phyloP scores from a whole-genome alignment of 2,113 vertebrate genomes.

The Crotalus horridus region DNA sequence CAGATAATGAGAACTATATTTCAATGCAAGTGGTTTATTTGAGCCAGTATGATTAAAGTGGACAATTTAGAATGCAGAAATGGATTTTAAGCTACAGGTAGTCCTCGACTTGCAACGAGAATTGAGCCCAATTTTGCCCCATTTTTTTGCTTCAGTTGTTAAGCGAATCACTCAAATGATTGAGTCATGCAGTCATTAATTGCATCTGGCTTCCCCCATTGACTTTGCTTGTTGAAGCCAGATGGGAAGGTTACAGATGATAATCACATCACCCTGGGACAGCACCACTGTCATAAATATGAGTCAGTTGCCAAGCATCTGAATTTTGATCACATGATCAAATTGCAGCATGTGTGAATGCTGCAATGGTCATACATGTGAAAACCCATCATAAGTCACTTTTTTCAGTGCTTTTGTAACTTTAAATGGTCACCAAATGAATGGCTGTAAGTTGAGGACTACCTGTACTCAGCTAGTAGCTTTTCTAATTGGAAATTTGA shows the following conservation, averaged over 20 bases:
- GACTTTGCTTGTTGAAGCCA: neutral
- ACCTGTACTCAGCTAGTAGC: neutral
- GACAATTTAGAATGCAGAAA: neutral
- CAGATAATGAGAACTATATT: neutral
- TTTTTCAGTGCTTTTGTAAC: neutral
- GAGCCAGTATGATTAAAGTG: neutral
- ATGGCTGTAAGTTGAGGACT: neutral
- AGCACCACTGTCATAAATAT: neutral
- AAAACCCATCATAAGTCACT: neutral
- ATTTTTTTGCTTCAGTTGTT: neutral
- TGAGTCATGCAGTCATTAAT: neutral
- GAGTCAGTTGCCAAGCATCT: neutral
- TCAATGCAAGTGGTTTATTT: neutral
- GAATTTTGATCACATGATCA: neutral
- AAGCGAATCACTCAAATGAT: neutral
- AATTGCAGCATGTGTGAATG: too few species aligned
- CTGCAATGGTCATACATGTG: too few species aligned
- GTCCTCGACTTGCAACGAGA: neutral
- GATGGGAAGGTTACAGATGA: neutral
- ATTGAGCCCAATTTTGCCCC: neutral
- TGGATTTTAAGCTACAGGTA: neutral
- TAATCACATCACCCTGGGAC: neutral
- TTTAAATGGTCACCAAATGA: neutral
- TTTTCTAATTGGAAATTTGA: neutral
- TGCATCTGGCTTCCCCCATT: too few species aligned